Base-by-base conservation (phyloP, 2,888 invertebrate species). In the Scrobipalpa costella region DNA sequence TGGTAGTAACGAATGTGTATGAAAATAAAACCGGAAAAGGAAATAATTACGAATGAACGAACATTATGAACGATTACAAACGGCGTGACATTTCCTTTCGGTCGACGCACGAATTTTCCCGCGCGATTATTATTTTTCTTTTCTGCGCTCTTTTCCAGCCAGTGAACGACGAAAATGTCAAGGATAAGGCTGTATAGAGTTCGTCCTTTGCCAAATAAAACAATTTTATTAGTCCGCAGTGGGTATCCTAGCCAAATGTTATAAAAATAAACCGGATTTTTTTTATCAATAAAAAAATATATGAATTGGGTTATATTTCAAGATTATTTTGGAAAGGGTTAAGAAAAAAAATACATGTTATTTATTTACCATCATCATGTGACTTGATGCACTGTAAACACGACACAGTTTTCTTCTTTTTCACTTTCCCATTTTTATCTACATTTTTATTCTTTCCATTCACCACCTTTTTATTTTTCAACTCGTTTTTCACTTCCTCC, bases 361-460 rank as follows among this genome's bases (percentile, higher is more conserved):
- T 55, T 55, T 55, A 27, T 55, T 55, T 87, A 90, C 90, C 90
- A 75, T 90, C 90, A 71, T 91, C 89, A 36, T 83, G 83, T 47
- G 90, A 83, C 76, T 89, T 91, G 83, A 91, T 85, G 80, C 91
- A 91, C 84, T 91, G 91, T 84, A 91, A 89, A 82, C 91, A 91
- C 79, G 91, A 91, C 81, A 91, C 87, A 73, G 78, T 81, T 71
- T 84, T 90, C 85, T 90, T 91, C 84, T 90, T 90, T 83, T 90
- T 90, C 83, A 86, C 86, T 88, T 90, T 90, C 71, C 77, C 84
- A 66, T 82, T 80, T 70, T 81, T 81, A n/a, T n/a, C 34, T 15
- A 34, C 34, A 72, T 83, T 81, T 74, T 87, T n/a, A n/a, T n/a
- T 87, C 63, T 89, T 88, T 44, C 84, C 85, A 69, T 87, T 88